These are phyloP conservation scores for Heliconius ismenius DNA, from an alignment of 2,888 invertebrate species.

Conservation along the genomic window DNA sequence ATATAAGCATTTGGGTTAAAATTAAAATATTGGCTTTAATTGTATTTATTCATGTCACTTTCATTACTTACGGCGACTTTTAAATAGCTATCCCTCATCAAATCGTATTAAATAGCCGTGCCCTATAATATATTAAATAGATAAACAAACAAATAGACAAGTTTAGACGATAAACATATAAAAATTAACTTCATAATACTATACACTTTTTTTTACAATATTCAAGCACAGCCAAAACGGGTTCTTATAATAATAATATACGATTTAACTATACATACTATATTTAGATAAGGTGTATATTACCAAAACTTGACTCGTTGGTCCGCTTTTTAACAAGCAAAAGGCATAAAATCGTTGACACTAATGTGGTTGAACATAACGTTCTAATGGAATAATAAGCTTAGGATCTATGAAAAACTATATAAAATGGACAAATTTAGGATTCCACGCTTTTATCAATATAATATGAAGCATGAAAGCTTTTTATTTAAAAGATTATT, in stretches of 20 bases:
- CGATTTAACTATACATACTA: conserved; percentile 54
- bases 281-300: conserved; percentile 63
- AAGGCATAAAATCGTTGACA: conserved; percentile 58
- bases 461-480: conserved; percentile 4
- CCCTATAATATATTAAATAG: background rate
- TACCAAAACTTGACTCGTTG: conserved; percentile 76
- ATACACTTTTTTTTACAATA: conserved; percentile 55
- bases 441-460: conserved; percentile 11
- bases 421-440: conserved; percentile 41
- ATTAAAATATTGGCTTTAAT: background rate
- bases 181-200: conserved; percentile 35
- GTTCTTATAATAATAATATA: conserved; percentile 57
- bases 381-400: conserved; percentile 38
- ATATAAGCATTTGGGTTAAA: background rate
- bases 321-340: conserved; percentile 77
- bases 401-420: conserved; percentile 38
- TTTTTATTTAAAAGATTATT: background rate
- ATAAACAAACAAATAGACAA: conserved; percentile 30
- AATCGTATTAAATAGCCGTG: too few relatives aligned
- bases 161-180: conserved; percentile 46
- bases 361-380: conserved; percentile 35
- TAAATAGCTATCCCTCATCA: too few relatives aligned
- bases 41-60: background rate
- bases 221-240: conserved; percentile 76
- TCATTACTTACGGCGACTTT: background rate